These are phyloP conservation scores for Aricia artaxerxes DNA, from an alignment of 2,888 invertebrate genomes.

Conservation along the genomic window DNA sequence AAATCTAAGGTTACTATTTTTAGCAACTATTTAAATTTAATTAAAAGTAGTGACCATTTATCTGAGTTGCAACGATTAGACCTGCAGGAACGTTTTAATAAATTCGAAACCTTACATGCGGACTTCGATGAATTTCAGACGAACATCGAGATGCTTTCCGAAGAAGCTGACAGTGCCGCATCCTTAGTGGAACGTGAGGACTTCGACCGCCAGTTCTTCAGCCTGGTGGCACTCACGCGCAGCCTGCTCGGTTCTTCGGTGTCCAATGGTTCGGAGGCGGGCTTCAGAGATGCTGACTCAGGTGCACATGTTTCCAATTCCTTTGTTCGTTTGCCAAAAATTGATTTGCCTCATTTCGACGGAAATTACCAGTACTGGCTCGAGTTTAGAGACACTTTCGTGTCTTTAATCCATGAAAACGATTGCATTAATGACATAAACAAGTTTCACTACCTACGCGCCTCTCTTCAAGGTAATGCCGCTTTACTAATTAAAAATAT, in stretches of 20 bases:
- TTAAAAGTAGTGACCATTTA: too few species aligned
- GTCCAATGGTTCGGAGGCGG: not conserved
- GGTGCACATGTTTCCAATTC: conserved; percentile 28
- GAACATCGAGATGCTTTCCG: conserved; percentile 23
- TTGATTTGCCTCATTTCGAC: conserved; percentile 34
- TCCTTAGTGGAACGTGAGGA: not conserved
- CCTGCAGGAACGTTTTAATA: too few species aligned
- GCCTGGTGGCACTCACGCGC: conserved; percentile 12
- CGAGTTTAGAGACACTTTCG: conserved; percentile 30
- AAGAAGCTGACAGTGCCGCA: not conserved
- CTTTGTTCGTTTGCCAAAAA: conserved; percentile 36
- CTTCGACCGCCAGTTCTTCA: conserved; percentile 29
- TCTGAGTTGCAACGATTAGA: too few species aligned
- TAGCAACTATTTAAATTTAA: too few species aligned
- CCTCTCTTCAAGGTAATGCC: not conserved
- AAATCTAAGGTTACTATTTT: too few species aligned
- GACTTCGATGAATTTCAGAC: conserved; percentile 35
- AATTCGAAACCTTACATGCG: too few species aligned
- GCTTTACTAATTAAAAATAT: not conserved
- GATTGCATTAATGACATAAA: not conserved
- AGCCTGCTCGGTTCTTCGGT: conserved; percentile 21
- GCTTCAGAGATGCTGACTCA: conserved; percentile 15
- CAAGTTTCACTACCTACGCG: not conserved
- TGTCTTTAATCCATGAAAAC: not conserved
- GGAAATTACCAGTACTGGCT: conserved; percentile 33